Conservation (phyloP, 2,888 invertebrate species). For the Zygaena filipendulae region DNA sequence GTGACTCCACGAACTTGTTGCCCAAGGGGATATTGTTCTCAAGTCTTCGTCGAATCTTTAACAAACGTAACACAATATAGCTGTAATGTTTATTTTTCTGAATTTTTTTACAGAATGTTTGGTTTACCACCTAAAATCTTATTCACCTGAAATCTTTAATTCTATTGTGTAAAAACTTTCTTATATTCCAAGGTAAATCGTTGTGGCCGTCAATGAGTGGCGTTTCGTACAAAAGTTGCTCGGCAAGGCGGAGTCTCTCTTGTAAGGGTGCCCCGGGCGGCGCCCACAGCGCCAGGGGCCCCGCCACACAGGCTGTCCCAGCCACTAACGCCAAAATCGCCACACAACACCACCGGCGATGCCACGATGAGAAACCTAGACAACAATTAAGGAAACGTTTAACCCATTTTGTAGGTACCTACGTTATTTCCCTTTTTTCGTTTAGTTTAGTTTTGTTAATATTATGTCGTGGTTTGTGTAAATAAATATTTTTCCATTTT, state of each 20-base stretch:
- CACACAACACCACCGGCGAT: slow-evolving; percentile 81
- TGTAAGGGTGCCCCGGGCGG: slow-evolving; percentile 81
- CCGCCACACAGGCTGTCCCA: slow-evolving; percentile 83
- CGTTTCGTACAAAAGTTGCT: slow-evolving; percentile 78
- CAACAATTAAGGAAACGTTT: no score
- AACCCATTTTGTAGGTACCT: no score
- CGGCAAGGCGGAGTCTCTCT: slow-evolving; percentile 79
- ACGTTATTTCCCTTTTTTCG: no score
- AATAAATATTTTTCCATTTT: no score
- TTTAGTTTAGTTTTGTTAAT: no score
- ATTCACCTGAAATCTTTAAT: slow-evolving; percentile 82
- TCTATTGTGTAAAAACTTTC: slow-evolving; percentile 89
- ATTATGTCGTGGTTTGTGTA: no score
- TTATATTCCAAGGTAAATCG: slow-evolving; percentile 91
- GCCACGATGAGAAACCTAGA: slow-evolving; percentile 52
- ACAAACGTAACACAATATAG: slow-evolving; percentile 11
- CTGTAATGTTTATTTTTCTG: not conserved
- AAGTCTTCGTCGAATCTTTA: slow-evolving; percentile 72
- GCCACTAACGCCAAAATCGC: slow-evolving; percentile 80
- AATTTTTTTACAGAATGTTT: not conserved
- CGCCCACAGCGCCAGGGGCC: slow-evolving; percentile 81
- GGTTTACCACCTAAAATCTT: not conserved
- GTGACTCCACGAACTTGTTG: slow-evolving; percentile 80
- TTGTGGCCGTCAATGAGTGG: slow-evolving; percentile 89
- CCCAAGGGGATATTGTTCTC: slow-evolving; percentile 78